Base-by-base conservation (phyloP, 2,888 invertebrate genomes). In the Enoplolaimus lenunculus region DNA sequence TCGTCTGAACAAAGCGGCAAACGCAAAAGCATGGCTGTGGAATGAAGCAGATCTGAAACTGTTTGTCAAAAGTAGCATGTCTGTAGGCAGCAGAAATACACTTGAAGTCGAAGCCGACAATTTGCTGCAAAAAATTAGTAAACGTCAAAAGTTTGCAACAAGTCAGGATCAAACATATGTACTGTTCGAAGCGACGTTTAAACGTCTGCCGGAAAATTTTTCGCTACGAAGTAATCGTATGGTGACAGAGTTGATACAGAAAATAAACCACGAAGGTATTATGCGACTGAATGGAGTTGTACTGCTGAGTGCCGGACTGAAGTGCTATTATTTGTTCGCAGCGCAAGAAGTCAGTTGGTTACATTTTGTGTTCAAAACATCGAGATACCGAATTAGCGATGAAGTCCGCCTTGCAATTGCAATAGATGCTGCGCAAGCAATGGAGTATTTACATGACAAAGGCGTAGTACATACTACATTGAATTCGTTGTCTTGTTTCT, bases 401-500 rank as follows among this genome's bases (percentile, higher is more conserved):
- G 35, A 71, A n/a, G 64, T 71, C 2, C 67, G 67, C 2, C 30
- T 66, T 31, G 67, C 34, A 34, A 31, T 66, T 16, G 67, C 67
- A 7, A 26, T 31, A 21, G 67, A 66, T n/a, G 67, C 34, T 34
- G 26, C 29, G 13, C 30, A 31, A n/a, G 67, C 30, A 13, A 29
- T 66, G 33, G n/a, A 34, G n/a, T 66, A 7, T 66, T 34, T 66
- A 13, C 67, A 66, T n/a, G 7, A 7, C n/a, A 21, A 66, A 31
- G 67, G 34, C 16, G 34, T 66, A 16, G 67, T 66, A 13, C 67
- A 66, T 34, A 34, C 34, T 3, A 34, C 34, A 13, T 34, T 66
- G n/a, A 66, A 66, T 31, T 66, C 67, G 30, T 7, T 34, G 34
- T 34, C 29, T 34, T 29, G 29, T 3, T 66, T 34, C 34, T 66